Evolutionary conservation across 2,113 vertebrate genomes (phyloP), one percentile per base, ranked within the genome.

Genomic region (Heliornis fulica): DNA sequence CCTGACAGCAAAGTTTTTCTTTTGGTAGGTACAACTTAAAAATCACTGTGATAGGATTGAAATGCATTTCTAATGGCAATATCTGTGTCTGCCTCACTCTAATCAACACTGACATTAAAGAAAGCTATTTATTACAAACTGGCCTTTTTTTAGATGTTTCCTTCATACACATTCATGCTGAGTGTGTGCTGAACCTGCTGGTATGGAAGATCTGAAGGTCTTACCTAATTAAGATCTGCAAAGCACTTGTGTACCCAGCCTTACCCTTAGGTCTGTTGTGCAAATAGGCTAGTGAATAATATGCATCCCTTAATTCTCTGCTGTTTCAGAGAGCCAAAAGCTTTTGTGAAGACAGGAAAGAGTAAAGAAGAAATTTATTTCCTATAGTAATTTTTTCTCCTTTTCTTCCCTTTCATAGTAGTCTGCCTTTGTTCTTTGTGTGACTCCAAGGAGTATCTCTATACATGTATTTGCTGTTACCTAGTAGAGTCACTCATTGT

Each of bases 1-100:
- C 99, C 99, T 50, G 99, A 99, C 98, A 99, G 99, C 98, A 99
- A 99, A 95, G 99, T 99, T 61, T 99, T 99, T 96, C 98, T 99
- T 87, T 93, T 99, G 99, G 99, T 99, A 98, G 89, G 98, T 98
- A 69, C 64, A 64, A 71, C 59, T 70, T 89, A 25, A 64, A 66
- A 87, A 76, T 88, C 71, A 26, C 20, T 70, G 51, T 95, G 84
- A 61, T 63, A 82, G 38, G 36, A 82, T 57, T 94, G 45, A 83
- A 93, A 90, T 86, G 23, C 16, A n/a, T 75, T 94, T 92, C 19
- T 83, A 23, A 61, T 83, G 48, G 25, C 71, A 38, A n/a, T 78
- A 74, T 32, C 38, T 34, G 2, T 81, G 23, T 93, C 78, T 92
- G 41, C 72, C 32, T 83, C 26, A 28, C 72, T 89, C n/a, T 70